phyloP scores from a whole-genome alignment of 1,140 invertebrate genomes.

The Hormaphis cornu region DNA sequence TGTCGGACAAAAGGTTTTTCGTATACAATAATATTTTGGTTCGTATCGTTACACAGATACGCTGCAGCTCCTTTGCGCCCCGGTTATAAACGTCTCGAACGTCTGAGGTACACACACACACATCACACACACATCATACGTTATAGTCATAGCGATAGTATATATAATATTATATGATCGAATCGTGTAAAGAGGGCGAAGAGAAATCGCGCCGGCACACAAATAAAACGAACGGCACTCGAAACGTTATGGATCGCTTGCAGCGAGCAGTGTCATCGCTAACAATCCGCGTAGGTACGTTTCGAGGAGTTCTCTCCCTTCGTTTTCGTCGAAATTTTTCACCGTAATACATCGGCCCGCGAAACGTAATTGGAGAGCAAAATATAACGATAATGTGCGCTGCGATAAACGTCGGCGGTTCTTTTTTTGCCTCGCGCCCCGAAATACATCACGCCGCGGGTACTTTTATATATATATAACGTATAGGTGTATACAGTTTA shows the following conservation, averaged over 20 bases:
- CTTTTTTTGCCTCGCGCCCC: slow-evolving; percentile 1
- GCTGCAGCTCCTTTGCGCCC: neutral
- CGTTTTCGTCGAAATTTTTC: neutral
- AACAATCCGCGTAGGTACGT: slow-evolving; percentile 12
- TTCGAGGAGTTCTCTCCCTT: neutral
- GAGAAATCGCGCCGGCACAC: slow-evolving; percentile 10
- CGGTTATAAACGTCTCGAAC: slow-evolving; percentile 22
- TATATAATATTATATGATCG: slow-evolving; percentile 3
- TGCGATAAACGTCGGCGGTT: slow-evolving; percentile 15
- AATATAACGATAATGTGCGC: neutral
- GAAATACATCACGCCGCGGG: neutral
- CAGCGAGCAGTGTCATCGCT: slow-evolving; percentile 15
- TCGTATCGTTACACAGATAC: no score
- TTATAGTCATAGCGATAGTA: no score
- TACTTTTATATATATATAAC: no score
- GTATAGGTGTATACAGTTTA: no score
- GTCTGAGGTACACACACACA: no score
- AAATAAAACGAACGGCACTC: slow-evolving; percentile 29
- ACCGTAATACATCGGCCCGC: no score
- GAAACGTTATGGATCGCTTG: slow-evolving; percentile 30
- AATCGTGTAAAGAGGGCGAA: neutral
- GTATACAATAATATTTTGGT: no score
- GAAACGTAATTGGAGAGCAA: slow-evolving; percentile 27
- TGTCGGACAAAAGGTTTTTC: no score
- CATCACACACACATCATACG: no score